Percentiles rank a stretch among this genome's conserved stretches.
Evolutionary conservation across 2,797 vertebrate species (phyloP).

Genomic region (Microctenopoma stevenorrisi): DNA sequence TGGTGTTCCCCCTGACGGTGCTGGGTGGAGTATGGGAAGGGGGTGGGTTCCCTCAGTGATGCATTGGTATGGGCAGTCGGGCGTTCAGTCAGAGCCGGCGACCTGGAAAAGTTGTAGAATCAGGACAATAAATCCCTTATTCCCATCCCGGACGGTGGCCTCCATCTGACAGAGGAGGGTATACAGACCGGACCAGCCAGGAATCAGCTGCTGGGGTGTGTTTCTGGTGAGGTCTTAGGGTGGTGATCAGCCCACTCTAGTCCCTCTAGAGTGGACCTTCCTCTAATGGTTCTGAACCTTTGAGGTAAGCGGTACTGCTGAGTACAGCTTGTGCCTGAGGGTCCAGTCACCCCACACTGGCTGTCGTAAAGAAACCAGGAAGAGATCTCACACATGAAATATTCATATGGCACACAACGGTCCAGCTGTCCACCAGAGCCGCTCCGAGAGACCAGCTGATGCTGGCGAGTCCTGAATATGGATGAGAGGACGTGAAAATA

Average conservation of each 20-base stretch:
- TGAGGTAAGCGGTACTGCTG: too few species aligned
- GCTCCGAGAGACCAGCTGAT: constrained; percentile 39
- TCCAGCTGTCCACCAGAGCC: constrained; percentile 31
- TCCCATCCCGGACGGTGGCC: constrained; percentile 18
- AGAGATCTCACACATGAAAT: constrained; percentile 47
- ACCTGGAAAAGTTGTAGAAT: constrained; percentile 70
- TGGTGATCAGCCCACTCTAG: too few species aligned
- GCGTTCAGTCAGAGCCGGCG: constrained; percentile 59
- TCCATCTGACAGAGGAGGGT: constrained; percentile 57
- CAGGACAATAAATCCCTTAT: constrained; percentile 69
- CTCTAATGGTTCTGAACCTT: too few species aligned
- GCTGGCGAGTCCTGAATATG: constrained; percentile 56
- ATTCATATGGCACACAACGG: constrained; percentile 54
- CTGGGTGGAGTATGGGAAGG: constrained; percentile 34
- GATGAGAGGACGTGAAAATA: constrained; percentile 54
- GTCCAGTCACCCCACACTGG: not conserved
- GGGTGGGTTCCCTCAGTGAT: constrained; percentile 34
- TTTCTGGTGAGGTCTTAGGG: not conserved
- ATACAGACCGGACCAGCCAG: constrained; percentile 28
- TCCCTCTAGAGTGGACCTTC: too few species aligned
- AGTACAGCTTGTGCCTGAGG: too few species aligned
- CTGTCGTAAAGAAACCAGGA: constrained; percentile 10
- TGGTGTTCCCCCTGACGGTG: constrained; percentile 30
- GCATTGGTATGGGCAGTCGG: constrained; percentile 52
- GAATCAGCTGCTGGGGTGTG: not conserved